These are phyloP conservation scores for Eptesicus fuscus DNA, from an alignment of 2,113 vertebrate species.

Conservation along the genomic window DNA sequence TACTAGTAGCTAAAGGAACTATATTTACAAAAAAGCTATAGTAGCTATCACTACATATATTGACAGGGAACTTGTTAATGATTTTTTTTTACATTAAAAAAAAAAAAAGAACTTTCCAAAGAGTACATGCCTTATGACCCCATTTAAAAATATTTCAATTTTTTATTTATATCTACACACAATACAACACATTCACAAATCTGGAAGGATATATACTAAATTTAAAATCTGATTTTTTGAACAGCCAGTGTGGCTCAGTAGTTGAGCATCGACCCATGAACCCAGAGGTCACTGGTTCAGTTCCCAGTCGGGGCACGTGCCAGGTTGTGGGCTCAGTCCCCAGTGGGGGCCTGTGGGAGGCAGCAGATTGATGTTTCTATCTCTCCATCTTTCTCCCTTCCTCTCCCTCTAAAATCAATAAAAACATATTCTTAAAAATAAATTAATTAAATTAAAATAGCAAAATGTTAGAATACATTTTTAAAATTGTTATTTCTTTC, in stretches of 20 bases:
- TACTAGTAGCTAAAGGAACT: not conserved
- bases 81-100: not conserved
- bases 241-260: too few species aligned
- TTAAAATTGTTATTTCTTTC: not conserved
- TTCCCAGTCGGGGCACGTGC: too few species aligned
- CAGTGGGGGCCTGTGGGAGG: too few species aligned
- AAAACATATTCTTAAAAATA: too few species aligned
- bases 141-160: constrained; percentile 18
- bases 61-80: not conserved
- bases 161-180: constrained; percentile 17
- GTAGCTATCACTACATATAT: not conserved
- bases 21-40: not conserved
- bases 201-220: not conserved
- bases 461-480: too few species aligned
- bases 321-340: too few species aligned
- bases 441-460: too few species aligned
- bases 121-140: not conserved
- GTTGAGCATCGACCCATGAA: too few species aligned
- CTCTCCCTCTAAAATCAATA: too few species aligned
- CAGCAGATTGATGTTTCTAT: too few species aligned
- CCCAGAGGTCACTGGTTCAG: too few species aligned
- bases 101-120: not conserved
- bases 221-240: not conserved
- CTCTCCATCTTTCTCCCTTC: too few species aligned
- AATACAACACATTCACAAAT: not conserved